Conservation (phyloP, 2,113 vertebrate genomes). For the Epinephelus lanceolatus region DNA sequence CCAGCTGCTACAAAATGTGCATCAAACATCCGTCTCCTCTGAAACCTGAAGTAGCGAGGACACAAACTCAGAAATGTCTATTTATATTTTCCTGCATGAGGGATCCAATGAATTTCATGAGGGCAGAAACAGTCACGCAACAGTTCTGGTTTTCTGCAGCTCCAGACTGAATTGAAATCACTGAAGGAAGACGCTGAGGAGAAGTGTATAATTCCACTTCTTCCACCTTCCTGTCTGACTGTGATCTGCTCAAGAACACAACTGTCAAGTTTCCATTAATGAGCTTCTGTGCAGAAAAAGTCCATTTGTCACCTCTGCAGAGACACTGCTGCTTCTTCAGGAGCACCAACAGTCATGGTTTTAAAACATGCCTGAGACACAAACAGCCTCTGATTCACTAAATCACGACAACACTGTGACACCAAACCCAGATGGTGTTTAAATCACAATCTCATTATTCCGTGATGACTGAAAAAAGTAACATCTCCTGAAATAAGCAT, state of each 20-base stretch:
- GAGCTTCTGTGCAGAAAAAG: not conserved
- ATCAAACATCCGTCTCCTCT: slow-evolving; percentile 19
- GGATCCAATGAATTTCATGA: slow-evolving; percentile 26
- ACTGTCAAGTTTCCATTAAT: slow-evolving; percentile 1
- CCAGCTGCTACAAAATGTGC: not conserved
- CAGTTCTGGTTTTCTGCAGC: not conserved
- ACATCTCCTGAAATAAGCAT: not conserved
- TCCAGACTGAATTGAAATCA: not conserved
- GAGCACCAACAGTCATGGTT: not conserved
- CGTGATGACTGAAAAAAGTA: not conserved
- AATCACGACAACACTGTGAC: not conserved
- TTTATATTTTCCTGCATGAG: slow-evolving; percentile 14
- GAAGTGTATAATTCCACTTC: not conserved
- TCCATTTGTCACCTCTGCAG: not conserved
- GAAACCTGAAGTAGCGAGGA: not conserved
- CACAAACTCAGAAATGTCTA: slow-evolving; percentile 20
- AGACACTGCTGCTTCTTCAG: not conserved
- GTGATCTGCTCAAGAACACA: not conserved
- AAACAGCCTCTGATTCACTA: not conserved
- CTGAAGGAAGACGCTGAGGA: not conserved
- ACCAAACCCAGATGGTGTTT: not conserved
- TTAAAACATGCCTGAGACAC: not conserved
- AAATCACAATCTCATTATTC: not conserved
- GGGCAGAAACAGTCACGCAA: not conserved
- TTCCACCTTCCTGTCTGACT: not conserved